Base-by-base conservation (phyloP, 2,888 invertebrate species). In the Argyresthia albistria region DNA sequence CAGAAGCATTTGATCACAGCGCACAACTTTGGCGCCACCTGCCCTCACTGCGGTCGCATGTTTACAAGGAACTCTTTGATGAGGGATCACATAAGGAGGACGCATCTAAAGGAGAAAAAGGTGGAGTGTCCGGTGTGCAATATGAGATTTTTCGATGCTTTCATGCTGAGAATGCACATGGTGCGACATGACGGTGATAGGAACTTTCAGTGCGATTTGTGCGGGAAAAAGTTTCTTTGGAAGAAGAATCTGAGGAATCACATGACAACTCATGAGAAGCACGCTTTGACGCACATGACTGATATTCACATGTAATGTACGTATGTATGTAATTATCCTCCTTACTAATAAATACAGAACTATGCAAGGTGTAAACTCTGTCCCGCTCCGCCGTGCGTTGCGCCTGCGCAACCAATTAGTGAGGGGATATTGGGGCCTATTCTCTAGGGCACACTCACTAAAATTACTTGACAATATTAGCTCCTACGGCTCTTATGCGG, bases 191-290 rank as follows among this genome's bases (percentile, higher is more conserved):
- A 65, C 12, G 70, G 70, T 45, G 77, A 77, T 1, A 70, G 69
- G 1, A 65, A 65, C 6, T 76, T 76, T 55, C 70, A 82, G 39
- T 87, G 87, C 55, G 77, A 86, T 39, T 65, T 79, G 11, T 88
- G 88, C 57, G 73, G 78, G 0, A 76, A 76, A 52, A 77, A 76
- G 63, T 73, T 84, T 53, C 70, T 77, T 8, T 80, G 82, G 37
- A 76, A 78, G 55, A 88, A 84, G 35, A 80, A 86, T 53, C 61
- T 89, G 52, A 79, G 53, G 79, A 71, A 76, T 1, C 88, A 89
- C 59, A 65, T 77, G 43, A 37, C 46, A 6, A 45, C 43, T 1
- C 51, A 51, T 25, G 43, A 35, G 35, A 50, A 49, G 16, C 48
- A 49, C 36, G 49, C 45, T 6, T 25, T 25, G 14, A 14, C 45